Evolutionary conservation across 2,797 vertebrate genomes (phyloP), one percentile per base, ranked within the genome.

Genomic region (Cirrhinus mrigala): DNA sequence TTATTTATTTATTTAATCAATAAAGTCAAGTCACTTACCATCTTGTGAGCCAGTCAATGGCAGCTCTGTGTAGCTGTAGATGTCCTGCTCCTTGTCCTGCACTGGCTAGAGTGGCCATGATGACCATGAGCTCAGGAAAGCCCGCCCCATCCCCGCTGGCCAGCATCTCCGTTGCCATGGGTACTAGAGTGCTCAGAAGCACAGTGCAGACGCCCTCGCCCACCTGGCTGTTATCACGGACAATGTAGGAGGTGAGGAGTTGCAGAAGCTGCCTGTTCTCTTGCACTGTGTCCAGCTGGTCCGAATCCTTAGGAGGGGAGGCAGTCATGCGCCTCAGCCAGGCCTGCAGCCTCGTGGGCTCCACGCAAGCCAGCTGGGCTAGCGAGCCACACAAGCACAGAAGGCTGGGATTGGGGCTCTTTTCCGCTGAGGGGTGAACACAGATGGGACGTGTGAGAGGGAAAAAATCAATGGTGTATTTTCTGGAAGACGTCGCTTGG

Each of bases 151-250:
- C 98, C 0, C 98, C 97, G 0, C 96, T 98, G 83, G 97, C 92
- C 91, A 99, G 90, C 97, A 99, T 99, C 87, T 99, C 98, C 0
- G 97, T 98, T 70, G 98, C 98, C 98, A 99, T 99, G n/a, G 98
- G 98, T 74, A 99, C 97, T 27, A 99, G 95, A 0, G 98, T 99
- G 88, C 97, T 97, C 89, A 99, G 96, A 2, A 99, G 96, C 84
- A 99, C 98, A 0, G 98, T 97, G 93, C 98, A 99, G 74, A 99
- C 98, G 0, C 98, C 98, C 96, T 99, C 98, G 37, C 98, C 98
- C 3, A 99, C 98, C 96, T 99, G 98, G 94, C 98, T 99, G 94
- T 98, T 99, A 91, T 99, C 98, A 50, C 98, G 95, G 24, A 99
- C 98, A 0, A 99, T 99, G 87, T 98, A 97, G 1, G 97, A 97